phyloP scores from a whole-genome alignment of 2,113 vertebrate species.

The Apus apus region DNA sequence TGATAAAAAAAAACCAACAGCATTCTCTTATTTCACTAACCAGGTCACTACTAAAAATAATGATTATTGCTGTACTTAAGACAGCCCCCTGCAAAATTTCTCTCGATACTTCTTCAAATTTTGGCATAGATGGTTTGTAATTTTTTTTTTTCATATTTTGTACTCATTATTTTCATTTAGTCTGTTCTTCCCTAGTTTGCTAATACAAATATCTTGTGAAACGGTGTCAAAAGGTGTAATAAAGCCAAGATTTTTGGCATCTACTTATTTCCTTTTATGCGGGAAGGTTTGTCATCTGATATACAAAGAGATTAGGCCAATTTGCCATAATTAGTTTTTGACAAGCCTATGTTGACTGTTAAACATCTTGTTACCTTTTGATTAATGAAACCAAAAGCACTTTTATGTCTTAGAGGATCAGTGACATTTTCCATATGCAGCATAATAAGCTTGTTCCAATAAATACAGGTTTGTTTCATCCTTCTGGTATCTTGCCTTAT shows the following conservation, averaged over 20 bases:
- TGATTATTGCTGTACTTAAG: neutral
- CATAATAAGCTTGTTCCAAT: neutral
- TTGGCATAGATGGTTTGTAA: neutral
- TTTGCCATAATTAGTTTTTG: neutral
- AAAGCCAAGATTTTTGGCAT: neutral
- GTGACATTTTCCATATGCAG: neutral
- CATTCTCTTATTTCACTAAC: neutral
- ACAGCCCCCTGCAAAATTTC: neutral
- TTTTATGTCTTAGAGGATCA: neutral
- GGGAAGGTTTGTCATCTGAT: neutral
- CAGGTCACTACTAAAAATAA: neutral
- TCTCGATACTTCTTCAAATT: neutral
- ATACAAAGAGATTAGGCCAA: neutral
- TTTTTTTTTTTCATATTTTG: neutral
- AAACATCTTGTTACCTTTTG: neutral
- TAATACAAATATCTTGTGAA: neutral
- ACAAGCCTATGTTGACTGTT: neutral
- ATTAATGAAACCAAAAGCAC: neutral
- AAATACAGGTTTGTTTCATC: neutral
- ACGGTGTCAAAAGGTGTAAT: neutral
- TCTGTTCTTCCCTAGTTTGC: neutral
- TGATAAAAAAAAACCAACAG: neutral
- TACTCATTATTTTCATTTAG: neutral
- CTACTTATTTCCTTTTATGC: neutral
- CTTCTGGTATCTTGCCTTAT: neutral